Conservation (phyloP, 2,888 invertebrate species). For the Phortica magna region DNA sequence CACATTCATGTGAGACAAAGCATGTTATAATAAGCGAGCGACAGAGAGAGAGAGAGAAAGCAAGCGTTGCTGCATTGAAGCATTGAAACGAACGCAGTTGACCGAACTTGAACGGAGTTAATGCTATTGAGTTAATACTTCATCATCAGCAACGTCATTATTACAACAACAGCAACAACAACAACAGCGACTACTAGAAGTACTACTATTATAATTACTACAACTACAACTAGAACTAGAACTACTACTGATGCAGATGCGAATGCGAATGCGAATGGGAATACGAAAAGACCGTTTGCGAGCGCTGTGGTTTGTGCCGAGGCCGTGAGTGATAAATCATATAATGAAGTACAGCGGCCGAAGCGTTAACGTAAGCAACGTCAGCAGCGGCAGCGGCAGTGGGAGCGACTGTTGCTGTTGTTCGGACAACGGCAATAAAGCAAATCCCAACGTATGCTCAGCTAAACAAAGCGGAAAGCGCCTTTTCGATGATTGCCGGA, state of each 20-base stretch:
- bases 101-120: not conserved
- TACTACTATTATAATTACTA: too few species aligned
- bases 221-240: not conserved
- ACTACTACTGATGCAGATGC: not conserved
- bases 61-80: too few species aligned
- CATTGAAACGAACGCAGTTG: not conserved
- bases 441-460: constrained; percentile 39
- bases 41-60: not conserved
- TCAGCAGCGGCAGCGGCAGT: not conserved
- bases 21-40: not conserved
- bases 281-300: too few species aligned
- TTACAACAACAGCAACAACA: constrained; percentile 37
- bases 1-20: not conserved
- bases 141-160: constrained; percentile 17
- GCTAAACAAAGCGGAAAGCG: not conserved
- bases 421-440: constrained; percentile 40
- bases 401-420: not conserved
- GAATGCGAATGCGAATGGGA: not conserved
- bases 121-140: constrained; percentile 13
- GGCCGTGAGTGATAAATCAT: constrained; percentile 27
- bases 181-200: not conserved
- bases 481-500: not conserved
- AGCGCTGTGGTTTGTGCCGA: constrained; percentile 6
- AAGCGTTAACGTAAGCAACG: constrained; percentile 9
- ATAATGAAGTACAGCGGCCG: constrained; percentile 32